Evolutionary conservation across 2,113 vertebrate genomes (phyloP).

Genomic region (Canis aureus): DNA sequence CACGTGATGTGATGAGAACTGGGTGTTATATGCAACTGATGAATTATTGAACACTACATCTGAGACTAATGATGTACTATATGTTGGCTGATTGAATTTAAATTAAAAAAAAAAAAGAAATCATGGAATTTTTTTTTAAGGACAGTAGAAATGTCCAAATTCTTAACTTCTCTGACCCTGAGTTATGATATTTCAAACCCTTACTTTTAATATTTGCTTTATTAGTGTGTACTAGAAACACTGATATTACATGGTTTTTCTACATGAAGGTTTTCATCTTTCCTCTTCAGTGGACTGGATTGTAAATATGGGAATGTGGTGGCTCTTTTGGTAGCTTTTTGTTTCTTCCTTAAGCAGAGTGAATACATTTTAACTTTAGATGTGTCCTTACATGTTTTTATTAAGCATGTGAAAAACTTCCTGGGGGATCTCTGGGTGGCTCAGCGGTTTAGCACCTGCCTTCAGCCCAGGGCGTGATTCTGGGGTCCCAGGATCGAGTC

Average conservation of each 20-base stretch:
- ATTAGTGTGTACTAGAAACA: neutral
- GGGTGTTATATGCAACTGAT: too few species aligned
- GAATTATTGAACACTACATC: too few species aligned
- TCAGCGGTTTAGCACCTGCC: too few species aligned
- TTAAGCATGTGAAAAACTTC: neutral
- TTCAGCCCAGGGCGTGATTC: too few species aligned
- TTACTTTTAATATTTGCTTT: neutral
- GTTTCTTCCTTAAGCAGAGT: conserved; percentile 23
- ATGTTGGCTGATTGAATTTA: too few species aligned
- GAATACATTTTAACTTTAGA: neutral
- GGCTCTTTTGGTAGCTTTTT: neutral
- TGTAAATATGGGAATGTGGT: neutral
- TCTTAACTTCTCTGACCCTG: neutral
- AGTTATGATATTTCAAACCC: neutral
- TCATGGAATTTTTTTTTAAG: neutral
- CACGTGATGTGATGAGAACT: too few species aligned
- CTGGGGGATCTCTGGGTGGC: too few species aligned
- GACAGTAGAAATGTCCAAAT: neutral
- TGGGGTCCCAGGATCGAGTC: too few species aligned
- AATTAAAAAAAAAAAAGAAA: neutral
- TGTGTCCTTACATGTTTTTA: neutral
- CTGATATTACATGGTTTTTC: neutral
- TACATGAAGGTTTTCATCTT: neutral
- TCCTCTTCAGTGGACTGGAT: neutral
- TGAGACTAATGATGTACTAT: too few species aligned